These are phyloP conservation scores for Anhinga rufa DNA, from an alignment of 2,113 vertebrate genomes.

Conservation along the genomic window DNA sequence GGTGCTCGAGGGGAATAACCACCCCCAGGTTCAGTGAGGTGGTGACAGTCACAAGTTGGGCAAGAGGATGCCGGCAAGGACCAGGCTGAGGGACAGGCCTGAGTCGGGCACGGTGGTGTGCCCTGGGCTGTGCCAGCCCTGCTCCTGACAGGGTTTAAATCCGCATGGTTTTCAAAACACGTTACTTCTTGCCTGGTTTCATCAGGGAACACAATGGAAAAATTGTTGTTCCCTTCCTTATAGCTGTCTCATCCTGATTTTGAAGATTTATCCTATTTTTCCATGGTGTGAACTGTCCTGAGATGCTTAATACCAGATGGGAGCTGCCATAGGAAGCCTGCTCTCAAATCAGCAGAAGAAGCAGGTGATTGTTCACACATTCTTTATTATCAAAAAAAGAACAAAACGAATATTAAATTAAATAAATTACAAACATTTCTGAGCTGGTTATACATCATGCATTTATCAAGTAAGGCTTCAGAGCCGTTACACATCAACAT, in stretches of 20 bases:
- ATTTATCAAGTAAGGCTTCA: not conserved
- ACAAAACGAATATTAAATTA: slow-evolving; percentile 65
- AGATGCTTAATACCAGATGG: rapidly evolving
- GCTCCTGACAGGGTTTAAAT: not conserved
- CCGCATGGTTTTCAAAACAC: rapidly evolving
- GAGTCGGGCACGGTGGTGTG: rapidly evolving
- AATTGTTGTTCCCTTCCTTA: not conserved
- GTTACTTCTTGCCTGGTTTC: not conserved
- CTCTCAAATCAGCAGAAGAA: not conserved
- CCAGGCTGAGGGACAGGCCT: rapidly evolving
- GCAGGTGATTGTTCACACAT: not conserved
- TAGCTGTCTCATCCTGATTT: too few relatives aligned
- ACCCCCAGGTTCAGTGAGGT: not conserved
- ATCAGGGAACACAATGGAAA: rapidly evolving
- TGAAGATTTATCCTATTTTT: not conserved
- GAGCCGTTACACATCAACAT: not conserved
- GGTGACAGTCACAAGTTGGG: not conserved
- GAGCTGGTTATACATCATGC: slow-evolving; percentile 12
- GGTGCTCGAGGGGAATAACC: not conserved
- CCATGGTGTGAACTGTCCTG: rapidly evolving
- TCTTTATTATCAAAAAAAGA: slow-evolving; percentile 75
- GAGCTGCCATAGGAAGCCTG: not conserved
- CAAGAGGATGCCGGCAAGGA: not conserved
- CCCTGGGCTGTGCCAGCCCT: too few relatives aligned
- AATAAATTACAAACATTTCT: slow-evolving; percentile 74